These are phyloP conservation scores for Biston betularia DNA, from an alignment of 2,888 invertebrate genomes.

Conservation along the genomic window DNA sequence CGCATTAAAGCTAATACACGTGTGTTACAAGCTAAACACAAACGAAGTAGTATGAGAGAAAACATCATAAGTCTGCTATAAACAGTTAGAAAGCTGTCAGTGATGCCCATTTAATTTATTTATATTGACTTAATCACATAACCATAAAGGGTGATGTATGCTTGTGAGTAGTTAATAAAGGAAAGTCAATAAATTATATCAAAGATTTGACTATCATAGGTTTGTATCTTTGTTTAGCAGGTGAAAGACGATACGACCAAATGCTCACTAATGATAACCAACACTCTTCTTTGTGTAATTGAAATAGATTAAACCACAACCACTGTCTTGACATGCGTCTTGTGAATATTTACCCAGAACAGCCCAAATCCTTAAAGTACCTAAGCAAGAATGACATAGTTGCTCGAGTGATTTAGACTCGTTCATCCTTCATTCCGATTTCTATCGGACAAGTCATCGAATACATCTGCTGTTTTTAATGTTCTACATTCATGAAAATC, in stretches of 20 bases:
- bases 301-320: no score
- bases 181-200: constrained; percentile 10
- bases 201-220: not conserved
- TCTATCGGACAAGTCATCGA: not conserved
- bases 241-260: no score
- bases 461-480: not conserved
- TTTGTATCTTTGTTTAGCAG: no score
- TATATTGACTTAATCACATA: constrained; percentile 14
- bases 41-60: constrained; percentile 21
- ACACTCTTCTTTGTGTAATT: no score
- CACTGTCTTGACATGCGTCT: no score
- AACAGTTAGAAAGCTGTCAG: constrained; percentile 25
- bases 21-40: not conserved
- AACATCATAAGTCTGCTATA: constrained; percentile 22
- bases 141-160: constrained; percentile 17
- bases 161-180: constrained; percentile 2
- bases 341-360: no score
- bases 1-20: not conserved
- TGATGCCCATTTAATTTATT: constrained; percentile 26
- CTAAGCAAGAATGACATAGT: no score
- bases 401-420: no score
- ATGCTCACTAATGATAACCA: no score
- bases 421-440: not conserved
- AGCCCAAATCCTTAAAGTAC: no score
- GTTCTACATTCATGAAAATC: constrained; percentile 14